phyloP scores from a whole-genome alignment of 2,888 invertebrate species.

The Chromoteleia sp. region DNA sequence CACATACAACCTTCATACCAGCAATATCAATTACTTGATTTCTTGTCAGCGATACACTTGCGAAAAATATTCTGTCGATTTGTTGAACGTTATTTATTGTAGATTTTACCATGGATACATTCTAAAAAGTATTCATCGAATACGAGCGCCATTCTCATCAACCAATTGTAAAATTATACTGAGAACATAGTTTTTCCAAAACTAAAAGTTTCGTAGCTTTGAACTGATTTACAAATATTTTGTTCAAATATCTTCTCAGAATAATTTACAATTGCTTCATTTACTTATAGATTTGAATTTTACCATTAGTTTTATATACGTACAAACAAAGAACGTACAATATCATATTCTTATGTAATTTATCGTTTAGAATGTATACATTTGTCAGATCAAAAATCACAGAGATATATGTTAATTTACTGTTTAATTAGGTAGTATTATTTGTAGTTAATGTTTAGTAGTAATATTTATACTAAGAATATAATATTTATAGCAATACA shows the following conservation, averaged over 20 bases:
- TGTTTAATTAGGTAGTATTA: constrained; percentile 57
- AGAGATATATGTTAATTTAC: constrained; percentile 46
- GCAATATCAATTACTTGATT: constrained; percentile 32
- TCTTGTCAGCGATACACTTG: constrained; percentile 49
- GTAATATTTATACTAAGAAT: constrained; percentile 50
- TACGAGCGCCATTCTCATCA: too few relatives aligned
- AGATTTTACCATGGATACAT: constrained; percentile 53
- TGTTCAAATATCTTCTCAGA: constrained; percentile 13
- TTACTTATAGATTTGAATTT: neutral
- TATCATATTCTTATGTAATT: neutral
- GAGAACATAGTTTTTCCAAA: too few relatives aligned
- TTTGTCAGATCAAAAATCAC: constrained; percentile 25
- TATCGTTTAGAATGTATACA: constrained; percentile 56
- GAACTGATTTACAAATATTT: too few relatives aligned
- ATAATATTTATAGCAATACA: constrained; percentile 49
- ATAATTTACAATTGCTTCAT: constrained; percentile 8
- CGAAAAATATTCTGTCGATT: constrained; percentile 67
- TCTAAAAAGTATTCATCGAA: constrained; percentile 23
- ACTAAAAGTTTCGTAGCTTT: too few relatives aligned
- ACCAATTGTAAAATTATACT: constrained; percentile 19
- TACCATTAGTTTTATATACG: neutral
- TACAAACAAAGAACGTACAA: neutral
- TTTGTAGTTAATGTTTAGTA: constrained; percentile 65
- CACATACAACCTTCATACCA: constrained; percentile 26
- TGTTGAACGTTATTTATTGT: constrained; percentile 54